Evolutionary conservation across 2,113 vertebrate species (phyloP), one percentile per base, ranked within the genome.

Genomic region (Psilopsiagon aymara): DNA sequence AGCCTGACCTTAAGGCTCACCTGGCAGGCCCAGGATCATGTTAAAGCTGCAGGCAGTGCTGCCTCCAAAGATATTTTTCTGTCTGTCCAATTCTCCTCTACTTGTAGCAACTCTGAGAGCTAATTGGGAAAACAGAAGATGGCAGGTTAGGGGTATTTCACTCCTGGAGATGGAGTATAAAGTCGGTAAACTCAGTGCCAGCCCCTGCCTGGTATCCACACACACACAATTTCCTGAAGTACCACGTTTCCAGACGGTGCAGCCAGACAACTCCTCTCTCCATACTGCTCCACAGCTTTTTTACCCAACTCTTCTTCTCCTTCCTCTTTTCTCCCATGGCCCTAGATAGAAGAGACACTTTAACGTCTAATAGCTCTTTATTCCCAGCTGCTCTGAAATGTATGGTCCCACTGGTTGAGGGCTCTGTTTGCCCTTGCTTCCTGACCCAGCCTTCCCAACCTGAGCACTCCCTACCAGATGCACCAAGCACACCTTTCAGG

Each of bases 211-310:
- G 0, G 0, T 41, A 46, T 6, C 35, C 47, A 68, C 9, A 41
- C 13, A 37, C 13, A 12, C 0, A 2, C 9, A 6, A 3, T 41
- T 35, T 62, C 44, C 41, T 43, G 0, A 71, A 62, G 41, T 16
- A 27, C 17, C 39, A 59, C 2, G 0, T 39, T 43, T 59, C 60
- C 77, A 76, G 19, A 47, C 0, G 1, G 2, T 52, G n/a, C 53
- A 90, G 21, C 21, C 67, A 68, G 41, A 62, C 39, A 77, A 12
- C 44, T 46, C 10, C 7, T 44, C 27, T 73, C 59, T 47, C 71
- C 43, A 23, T 24, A 37, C 1, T 53, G 25, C 62, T 71, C 69
- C 57, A 55, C 12, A 37, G 44, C 20, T 55, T 92, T 8, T 24
- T 87, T 16, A 64, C 25, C 7, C 81, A 29, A 13, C 17, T 60